phyloP scores from a whole-genome alignment of 1,140 invertebrate genomes.

The Danaus plexippus region DNA sequence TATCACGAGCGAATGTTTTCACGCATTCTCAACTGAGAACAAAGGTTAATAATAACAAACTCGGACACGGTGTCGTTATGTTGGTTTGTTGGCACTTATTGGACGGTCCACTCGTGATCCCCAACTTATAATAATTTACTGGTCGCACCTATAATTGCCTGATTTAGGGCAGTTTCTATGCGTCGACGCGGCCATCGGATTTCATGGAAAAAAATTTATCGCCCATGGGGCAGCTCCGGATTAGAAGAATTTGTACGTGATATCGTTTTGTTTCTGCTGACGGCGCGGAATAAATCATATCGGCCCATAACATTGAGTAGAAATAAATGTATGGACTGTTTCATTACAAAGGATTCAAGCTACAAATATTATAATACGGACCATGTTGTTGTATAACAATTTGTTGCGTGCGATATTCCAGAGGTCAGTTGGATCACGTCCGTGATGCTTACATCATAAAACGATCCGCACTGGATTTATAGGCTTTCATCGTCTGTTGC shows the following conservation, averaged over 20 bases:
- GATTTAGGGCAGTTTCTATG: conserved; percentile 66
- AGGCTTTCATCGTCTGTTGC: conserved; percentile 35
- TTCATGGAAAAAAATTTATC: conserved; percentile 66
- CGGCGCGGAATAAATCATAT: conserved; percentile 21
- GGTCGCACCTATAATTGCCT: conserved; percentile 65
- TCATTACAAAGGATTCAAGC: too few species aligned
- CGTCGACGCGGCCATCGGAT: conserved; percentile 44
- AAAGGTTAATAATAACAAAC: too few species aligned
- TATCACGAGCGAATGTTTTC: too few species aligned
- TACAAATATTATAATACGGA: too few species aligned
- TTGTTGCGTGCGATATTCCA: too few species aligned
- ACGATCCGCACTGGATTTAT: conserved; percentile 47
- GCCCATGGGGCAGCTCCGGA: conserved; percentile 39
- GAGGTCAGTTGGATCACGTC: neutral
- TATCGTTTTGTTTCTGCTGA: conserved; percentile 27
- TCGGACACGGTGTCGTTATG: too few species aligned
- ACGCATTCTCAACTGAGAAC: too few species aligned
- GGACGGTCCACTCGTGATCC: conserved; percentile 39
- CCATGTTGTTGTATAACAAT: too few species aligned
- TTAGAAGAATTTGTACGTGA: conserved; percentile 64
- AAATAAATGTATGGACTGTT: too few species aligned
- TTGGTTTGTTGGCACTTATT: conserved; percentile 26
- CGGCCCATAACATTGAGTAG: too few species aligned
- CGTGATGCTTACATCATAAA: conserved; percentile 24
- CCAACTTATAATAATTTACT: conserved; percentile 59